Percentiles rank a stretch among this genome's conserved stretches.
Evolutionary conservation across 2,888 invertebrate species (phyloP).

Genomic region (Pharmacophagus antenor): DNA sequence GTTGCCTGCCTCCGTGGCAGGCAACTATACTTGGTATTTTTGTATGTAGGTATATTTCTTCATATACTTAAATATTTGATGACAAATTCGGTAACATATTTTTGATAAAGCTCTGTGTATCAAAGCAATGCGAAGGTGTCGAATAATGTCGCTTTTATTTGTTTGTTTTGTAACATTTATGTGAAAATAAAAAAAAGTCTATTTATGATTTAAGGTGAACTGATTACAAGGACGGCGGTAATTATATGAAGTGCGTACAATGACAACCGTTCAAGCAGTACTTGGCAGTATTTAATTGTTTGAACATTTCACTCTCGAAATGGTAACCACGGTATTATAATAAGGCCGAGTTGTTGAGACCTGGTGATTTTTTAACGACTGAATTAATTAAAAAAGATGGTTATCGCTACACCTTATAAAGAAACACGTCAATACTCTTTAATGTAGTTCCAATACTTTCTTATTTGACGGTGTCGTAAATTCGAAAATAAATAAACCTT

Average conservation of each 20-base stretch:
- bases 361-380: background rate
- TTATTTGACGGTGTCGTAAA: background rate
- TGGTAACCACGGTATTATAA: background rate
- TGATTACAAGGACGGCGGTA: background rate
- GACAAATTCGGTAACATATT: too few species aligned
- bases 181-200: too few species aligned
- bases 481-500: slow-evolving; percentile 6
- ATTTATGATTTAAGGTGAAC: background rate
- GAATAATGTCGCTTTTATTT: too few species aligned
- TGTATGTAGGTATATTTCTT: too few species aligned
- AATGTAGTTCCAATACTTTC: background rate
- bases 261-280: background rate
- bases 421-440: background rate
- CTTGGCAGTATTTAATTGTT: background rate
- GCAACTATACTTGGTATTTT: too few species aligned
- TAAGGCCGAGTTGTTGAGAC: background rate
- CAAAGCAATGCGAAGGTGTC: background rate
- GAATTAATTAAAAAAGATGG: background rate
- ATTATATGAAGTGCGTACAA: background rate
- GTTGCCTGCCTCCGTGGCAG: too few species aligned
- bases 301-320: background rate
- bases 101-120: too few species aligned
- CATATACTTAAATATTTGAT: too few species aligned
- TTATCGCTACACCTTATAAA: background rate
- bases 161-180: too few species aligned